Conservation (phyloP, 2,888 invertebrate species). For the Xestia c-nigrum region DNA sequence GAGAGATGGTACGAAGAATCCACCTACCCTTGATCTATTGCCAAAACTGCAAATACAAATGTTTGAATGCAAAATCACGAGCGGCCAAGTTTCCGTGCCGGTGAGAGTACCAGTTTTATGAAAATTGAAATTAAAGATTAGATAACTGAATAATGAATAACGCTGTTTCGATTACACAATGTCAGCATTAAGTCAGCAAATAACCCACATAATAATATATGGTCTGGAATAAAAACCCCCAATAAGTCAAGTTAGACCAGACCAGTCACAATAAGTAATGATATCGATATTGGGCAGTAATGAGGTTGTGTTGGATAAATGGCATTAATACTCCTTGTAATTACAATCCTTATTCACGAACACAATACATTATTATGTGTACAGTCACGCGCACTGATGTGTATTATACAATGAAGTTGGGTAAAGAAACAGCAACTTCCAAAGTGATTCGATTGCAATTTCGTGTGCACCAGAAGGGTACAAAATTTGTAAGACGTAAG, state of each 20-base stretch:
- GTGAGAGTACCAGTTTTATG: too few relatives aligned
- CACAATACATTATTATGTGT: slow-evolving; percentile 39
- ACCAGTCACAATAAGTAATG: slow-evolving; percentile 5
- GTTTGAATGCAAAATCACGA: too few relatives aligned
- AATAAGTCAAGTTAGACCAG: background rate
- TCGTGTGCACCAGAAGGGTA: background rate
- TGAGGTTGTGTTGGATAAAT: background rate
- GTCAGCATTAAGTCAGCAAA: background rate
- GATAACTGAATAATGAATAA: too few relatives aligned
- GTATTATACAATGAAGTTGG: background rate
- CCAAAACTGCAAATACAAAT: too few relatives aligned
- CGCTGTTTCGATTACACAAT: background rate
- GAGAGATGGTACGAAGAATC: too few relatives aligned
- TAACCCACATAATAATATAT: background rate
- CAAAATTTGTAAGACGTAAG: too few relatives aligned
- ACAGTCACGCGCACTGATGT: background rate
- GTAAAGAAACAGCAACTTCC: background rate
- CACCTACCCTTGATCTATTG: too few relatives aligned
- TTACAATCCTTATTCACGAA: slow-evolving; percentile 16
- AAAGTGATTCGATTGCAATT: background rate
- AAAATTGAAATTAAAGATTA: too few relatives aligned
- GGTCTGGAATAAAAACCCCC: background rate
- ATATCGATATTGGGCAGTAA: background rate
- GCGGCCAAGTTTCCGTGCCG: too few relatives aligned
- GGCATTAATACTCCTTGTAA: slow-evolving; percentile 9